Evolutionary conservation across 2,797 vertebrate species (phyloP), one percentile per base, ranked within the genome.

Genomic region (Clarias platycephalus): DNA sequence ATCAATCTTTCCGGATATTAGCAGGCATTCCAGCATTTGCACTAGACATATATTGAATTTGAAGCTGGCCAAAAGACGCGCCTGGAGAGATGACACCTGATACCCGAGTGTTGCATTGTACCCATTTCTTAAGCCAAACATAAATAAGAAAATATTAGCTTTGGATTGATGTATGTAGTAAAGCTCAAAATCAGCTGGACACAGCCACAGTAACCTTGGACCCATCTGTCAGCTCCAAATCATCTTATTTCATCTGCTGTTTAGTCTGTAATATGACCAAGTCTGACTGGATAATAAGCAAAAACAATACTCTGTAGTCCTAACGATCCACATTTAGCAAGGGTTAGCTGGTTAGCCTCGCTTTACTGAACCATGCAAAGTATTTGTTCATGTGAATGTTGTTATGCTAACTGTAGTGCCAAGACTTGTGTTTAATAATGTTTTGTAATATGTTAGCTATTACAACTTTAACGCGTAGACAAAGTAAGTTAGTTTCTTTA

Each of bases 211-310:
- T 53, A 66, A 80, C 62, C 63, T 80, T 67, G 53, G 62, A 66
- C 26, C 40, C 2, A 10, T 80, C 62, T 49, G 78, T 80, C 44
- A 55, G 26, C 62, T 80, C 44, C 63, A 80, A 67, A 80, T 80
- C 62, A 80, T 80, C 40, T 53, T 22, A 55, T 55, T 80, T 53
- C 37, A 66, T 80, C 16, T 22, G 18, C 63, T 55, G 63, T 80
- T 80, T 80, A 55, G 44, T 67, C 78, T 80, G 78, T 67, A 80
- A 80, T 66, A 53, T 31, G 63, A 80, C 8, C 26, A 80, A 67
- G n/a, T 80, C 37, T 22, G 40, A 53, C 10, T 22, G 26, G 44
- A 80, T 66, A 53, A 67, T 80, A 66, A 66, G 78, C 16, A 44
- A 80, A 80, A 66, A 80, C 40, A 78, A 63, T 26, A 78, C 76